Evolutionary conservation across 2,113 vertebrate species (phyloP), one percentile per base, ranked within the genome.

Genomic region (Pterocles orientalis): DNA sequence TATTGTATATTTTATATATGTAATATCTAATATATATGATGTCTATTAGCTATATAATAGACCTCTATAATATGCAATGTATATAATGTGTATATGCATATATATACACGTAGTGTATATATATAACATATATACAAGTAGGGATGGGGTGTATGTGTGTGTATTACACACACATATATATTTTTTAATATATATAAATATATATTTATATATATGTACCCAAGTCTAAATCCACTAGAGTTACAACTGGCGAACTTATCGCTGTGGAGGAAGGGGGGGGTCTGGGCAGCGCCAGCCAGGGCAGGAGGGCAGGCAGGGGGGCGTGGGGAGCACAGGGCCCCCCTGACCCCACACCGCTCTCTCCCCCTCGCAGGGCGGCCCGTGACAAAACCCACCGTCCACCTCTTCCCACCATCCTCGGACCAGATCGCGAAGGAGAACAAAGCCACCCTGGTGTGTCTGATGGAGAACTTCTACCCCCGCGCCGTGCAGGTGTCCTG

Each of bases 381-480:
- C 26, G 3, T 4, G 12, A 0, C 0, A 14, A 0, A 26, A 11
- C 97, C 97, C 16, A 47, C 11, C 0, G 9, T 96, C 10, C 1
- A 34, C 23, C 6, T 96, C 48, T 97, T 93, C 43, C 62, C 81
- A 0, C 95, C 95, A 0, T 87, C 97, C 9, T 0, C 1, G 0
- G 18, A 93, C 0, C 68, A 96, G 77, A 1, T 95, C 2, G 1
- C 23, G 2, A 0, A 13, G 0, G 5, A 39, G 3, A 12, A 0
- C 54, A 92, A 24, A 36, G 96, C 91, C 94, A 97, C 97, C 21
- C 8, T 98, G 69, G 86, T 97, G 90, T 98, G 98, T 39, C 72
- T 97, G 71, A 0, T 95, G 0, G 29, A 2, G 26, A n/a, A 87
- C 64, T 97, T 95, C 94, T 89, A 93, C 83, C 98, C 97, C 0